Evolutionary conservation across 2,888 invertebrate species (phyloP), one percentile per base, ranked within the genome.

Genomic region (Ferrisia virgata): DNA sequence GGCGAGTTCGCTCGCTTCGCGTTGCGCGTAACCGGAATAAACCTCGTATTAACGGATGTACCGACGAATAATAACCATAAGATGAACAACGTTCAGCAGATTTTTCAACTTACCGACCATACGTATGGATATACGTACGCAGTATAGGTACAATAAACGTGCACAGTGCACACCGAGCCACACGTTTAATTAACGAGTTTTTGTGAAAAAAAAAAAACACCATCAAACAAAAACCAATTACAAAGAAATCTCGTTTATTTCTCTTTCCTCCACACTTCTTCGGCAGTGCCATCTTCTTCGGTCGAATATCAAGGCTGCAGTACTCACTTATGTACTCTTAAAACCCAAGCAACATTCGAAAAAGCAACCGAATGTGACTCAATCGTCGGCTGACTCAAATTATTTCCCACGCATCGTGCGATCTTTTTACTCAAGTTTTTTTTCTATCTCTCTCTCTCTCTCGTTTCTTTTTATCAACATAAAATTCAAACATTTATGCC

Each of bases 341-440:
- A n/a, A n/a, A n/a, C n/a, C n/a, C n/a, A n/a, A n/a, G n/a, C n/a
- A n/a, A n/a, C n/a, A n/a, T n/a, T n/a, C n/a, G n/a, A n/a, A n/a
- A n/a, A n/a, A n/a, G 28, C 11, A 64, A 5, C n/a, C 72, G 33
- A 33, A 64, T 15, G 72, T 72, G 72, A 72, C 33, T 64, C 58
- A 28, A 33, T 72, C 2, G 28, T 64, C 2, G 1, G 31, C 72
- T 72, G 72, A 72, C 33, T 72, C 72, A 72, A 72, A 33, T 5
- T n/a, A n/a, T 15, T 72, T 72, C 72, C 72, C 72, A 72, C 72
- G 72, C 72, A 33, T 33, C 72, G 72, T 72, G 72, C 72, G 72
- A 33, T 72, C 33, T 36, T 33, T 72, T n/a, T 4, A 33, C 33
- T 33, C 9, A n/a, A n/a, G n/a, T n/a, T n/a, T n/a, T n/a, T n/a